Base-by-base conservation (phyloP, 2,113 vertebrate genomes). In the Chinchilla lanigera region DNA sequence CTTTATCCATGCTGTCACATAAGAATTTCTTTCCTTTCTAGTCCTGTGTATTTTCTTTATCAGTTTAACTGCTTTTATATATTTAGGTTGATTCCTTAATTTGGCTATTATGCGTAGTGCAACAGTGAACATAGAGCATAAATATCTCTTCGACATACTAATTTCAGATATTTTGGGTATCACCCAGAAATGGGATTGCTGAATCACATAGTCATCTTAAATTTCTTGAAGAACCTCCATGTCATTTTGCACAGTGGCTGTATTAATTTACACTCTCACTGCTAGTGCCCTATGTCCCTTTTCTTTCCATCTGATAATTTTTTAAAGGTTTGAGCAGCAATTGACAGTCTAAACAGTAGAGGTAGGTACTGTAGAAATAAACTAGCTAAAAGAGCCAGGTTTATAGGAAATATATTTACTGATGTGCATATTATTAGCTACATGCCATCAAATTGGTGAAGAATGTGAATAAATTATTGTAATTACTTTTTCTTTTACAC, bases 281-380 rank as follows among this genome's bases (percentile, higher is more conserved):
- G 41, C 26, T 24, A 19, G n/a, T 33, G 16, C 33, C 9, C 16
- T 33, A 16, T 28, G 17, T 88, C 28, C 26, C 33, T 69, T 69
- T 41, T 52, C 63, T 54, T 24, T 22, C 24, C 6, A 26, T 63
- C 19, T 58, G 47, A 38, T 56, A 28, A 85, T 38, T 61, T 90
- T 93, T 50, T 26, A 56, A 35, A 90, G 84, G 20, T 50, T 71
- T 38, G n/a, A 91, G 33, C 50, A 81, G 47, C 41, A 93, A 95
- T 78, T 28, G 44, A 80, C 16, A 71, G 38, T 33, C 47, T 85
- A 65, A 82, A 90, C 11, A 33, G 16, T 69, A 58, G n/a, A 63
- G 41, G n/a, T 94, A 92, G 52, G 9, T 75, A 67, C 12, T 92
- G 61, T 33, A n/a, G 89, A 26, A 33, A 87, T 52, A 92, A 94